Conservation (phyloP, 2,113 vertebrate species). For the Falcunculus frontatus region DNA sequence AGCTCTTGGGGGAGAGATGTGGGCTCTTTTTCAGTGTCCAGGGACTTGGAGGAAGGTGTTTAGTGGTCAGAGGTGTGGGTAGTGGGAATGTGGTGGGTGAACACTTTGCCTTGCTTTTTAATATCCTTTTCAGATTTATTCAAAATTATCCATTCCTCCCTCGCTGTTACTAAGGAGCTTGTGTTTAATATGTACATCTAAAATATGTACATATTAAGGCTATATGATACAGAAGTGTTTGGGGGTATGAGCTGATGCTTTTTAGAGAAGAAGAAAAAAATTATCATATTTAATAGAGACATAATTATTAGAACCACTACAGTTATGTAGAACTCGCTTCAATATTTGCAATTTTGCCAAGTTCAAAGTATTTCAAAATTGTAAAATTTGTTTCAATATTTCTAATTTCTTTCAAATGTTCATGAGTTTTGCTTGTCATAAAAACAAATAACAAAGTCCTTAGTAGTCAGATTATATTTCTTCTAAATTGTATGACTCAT, state of each 20-base stretch:
- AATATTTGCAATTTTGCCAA: neutral
- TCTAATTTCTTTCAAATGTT: neutral
- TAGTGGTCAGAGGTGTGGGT: neutral
- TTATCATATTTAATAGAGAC: neutral
- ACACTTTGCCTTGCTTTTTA: neutral
- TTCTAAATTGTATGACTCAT: constrained; percentile 3
- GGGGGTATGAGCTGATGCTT: neutral
- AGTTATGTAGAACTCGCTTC: neutral
- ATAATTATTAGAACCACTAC: neutral
- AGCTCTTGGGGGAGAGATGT: neutral
- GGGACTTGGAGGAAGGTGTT: neutral
- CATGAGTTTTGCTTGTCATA: neutral
- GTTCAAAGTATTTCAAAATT: neutral
- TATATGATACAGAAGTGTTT: neutral
- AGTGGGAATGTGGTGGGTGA: neutral
- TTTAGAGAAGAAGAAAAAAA: neutral
- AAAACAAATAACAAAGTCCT: neutral
- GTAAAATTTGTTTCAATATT: neutral
- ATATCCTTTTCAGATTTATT: neutral
- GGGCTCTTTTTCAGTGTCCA: neutral
- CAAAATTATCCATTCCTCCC: neutral
- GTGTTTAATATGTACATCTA: neutral
- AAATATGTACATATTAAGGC: neutral
- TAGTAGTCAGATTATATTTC: neutral
- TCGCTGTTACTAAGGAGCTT: neutral